These are phyloP conservation scores for Caenorhabditis sp. DNA, from an alignment of 2,888 invertebrate species.

Conservation along the genomic window DNA sequence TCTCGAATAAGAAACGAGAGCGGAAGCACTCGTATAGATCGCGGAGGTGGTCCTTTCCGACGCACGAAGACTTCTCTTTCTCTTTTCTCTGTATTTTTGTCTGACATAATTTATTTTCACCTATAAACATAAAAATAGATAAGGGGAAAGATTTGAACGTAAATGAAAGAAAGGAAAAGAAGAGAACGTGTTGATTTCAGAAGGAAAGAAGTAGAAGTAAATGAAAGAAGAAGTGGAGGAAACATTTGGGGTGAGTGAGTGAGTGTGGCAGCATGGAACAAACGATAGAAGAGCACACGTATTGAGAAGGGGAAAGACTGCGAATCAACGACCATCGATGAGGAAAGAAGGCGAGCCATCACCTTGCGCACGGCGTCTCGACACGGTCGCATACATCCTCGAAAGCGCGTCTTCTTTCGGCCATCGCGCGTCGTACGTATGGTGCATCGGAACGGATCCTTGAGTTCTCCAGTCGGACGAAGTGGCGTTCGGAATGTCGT, in stretches of 20 bases:
- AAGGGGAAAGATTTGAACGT: neutral
- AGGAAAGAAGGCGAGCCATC: slow-evolving; percentile 62
- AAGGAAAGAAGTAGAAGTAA: neutral
- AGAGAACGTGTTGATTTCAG: neutral
- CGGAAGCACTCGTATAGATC: slow-evolving; percentile 30
- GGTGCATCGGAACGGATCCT: slow-evolving; percentile 17
- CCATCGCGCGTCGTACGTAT: slow-evolving; percentile 47
- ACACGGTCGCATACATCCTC: slow-evolving; percentile 66
- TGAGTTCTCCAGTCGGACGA: slow-evolving; percentile 27
- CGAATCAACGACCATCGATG: slow-evolving; percentile 64
- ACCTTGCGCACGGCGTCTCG: slow-evolving; percentile 59
- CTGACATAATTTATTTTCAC: slow-evolving; percentile 40
- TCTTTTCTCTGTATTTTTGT: slow-evolving; percentile 7
- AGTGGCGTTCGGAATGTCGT: slow-evolving; percentile 37
- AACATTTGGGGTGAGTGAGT: slow-evolving; percentile 39
- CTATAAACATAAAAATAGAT: slow-evolving; percentile 44
- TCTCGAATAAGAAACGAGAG: neutral
- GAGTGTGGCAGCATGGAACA: slow-evolving; percentile 28
- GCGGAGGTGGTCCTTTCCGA: slow-evolving; percentile 8
- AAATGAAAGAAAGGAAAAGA: too few species aligned
- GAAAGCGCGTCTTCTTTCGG: slow-evolving; percentile 66
- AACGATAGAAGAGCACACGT: slow-evolving; percentile 44
- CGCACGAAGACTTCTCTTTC: neutral
- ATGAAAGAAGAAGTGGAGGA: slow-evolving; percentile 27
- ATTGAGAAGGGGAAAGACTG: slow-evolving; percentile 34